phyloP scores from a whole-genome alignment of 1,140 invertebrate species.

The Panagrolaimus sp. region DNA sequence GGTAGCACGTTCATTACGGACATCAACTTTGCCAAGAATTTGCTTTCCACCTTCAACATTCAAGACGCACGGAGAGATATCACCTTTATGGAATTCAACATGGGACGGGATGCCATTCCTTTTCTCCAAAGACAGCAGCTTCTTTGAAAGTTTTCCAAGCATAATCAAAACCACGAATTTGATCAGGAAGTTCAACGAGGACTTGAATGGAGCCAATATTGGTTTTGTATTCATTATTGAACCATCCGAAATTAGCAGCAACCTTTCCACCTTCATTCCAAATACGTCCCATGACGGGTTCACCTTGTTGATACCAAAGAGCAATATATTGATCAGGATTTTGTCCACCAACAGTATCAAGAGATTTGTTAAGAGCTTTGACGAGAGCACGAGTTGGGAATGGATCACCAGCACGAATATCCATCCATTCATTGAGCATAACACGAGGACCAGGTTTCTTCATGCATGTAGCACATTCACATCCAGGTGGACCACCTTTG shows the following conservation, averaged over 20 bases:
- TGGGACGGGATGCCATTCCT: slow-evolving; percentile 32
- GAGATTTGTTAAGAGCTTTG: slow-evolving; percentile 32
- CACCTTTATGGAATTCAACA: slow-evolving; percentile 34
- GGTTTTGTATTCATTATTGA: slow-evolving; percentile 39
- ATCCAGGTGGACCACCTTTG: slow-evolving; percentile 43
- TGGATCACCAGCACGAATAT: slow-evolving; percentile 41
- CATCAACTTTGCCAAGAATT: slow-evolving; percentile 38
- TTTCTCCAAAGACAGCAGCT: slow-evolving; percentile 35
- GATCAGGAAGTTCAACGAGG: slow-evolving; percentile 29
- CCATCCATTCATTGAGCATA: slow-evolving; percentile 46
- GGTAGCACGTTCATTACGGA: slow-evolving; percentile 35
- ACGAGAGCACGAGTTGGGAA: slow-evolving; percentile 32
- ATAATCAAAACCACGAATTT: slow-evolving; percentile 37
- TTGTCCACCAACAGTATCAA: slow-evolving; percentile 44
- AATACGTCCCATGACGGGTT: slow-evolving; percentile 45
- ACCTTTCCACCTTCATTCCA: slow-evolving; percentile 51
- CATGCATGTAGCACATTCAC: slow-evolving; percentile 38
- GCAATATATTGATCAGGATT: slow-evolving; percentile 45
- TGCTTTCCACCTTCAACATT: slow-evolving; percentile 30
- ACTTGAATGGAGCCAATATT: slow-evolving; percentile 42
- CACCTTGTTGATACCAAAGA: slow-evolving; percentile 46
- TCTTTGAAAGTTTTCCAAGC: slow-evolving; percentile 29
- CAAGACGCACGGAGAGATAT: slow-evolving; percentile 37
- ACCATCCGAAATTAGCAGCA: slow-evolving; percentile 38
- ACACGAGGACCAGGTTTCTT: slow-evolving; percentile 25